These are phyloP conservation scores for Phytoseiulus persimilis DNA, from an alignment of 2,888 invertebrate genomes.

Conservation along the genomic window DNA sequence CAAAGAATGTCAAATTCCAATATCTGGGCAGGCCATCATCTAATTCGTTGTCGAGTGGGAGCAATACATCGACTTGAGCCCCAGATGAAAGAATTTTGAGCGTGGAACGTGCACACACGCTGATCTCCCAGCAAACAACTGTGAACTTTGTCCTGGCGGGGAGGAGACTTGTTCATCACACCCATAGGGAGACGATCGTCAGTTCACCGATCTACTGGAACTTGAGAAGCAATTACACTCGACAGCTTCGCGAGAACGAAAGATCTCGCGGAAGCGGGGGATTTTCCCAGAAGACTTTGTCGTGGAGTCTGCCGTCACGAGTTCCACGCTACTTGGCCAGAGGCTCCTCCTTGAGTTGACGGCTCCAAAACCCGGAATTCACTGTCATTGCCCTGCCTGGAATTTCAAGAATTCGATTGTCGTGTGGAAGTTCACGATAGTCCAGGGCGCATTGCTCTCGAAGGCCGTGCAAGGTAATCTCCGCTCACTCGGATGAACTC, in stretches of 20 bases:
- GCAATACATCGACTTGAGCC: not conserved
- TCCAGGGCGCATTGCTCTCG: not conserved
- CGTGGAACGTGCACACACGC: not conserved
- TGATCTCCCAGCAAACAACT: not conserved
- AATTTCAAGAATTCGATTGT: not conserved
- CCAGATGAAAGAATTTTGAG: not conserved
- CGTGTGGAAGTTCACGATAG: not conserved
- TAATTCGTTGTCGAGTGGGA: too few relatives aligned
- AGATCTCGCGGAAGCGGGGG: not conserved
- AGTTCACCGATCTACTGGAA: not conserved
- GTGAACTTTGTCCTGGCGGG: not conserved
- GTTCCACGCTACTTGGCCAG: not conserved
- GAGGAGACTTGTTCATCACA: not conserved
- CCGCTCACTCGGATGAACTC: too few relatives aligned
- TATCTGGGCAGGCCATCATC: too few relatives aligned
- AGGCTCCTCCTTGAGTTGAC: not conserved
- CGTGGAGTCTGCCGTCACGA: not conserved
- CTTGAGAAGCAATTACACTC: not conserved
- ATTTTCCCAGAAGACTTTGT: not conserved
- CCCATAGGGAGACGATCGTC: not conserved
- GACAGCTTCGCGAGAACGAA: not conserved
- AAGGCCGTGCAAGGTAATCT: too few relatives aligned
- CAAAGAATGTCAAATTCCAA: too few relatives aligned
- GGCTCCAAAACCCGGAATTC: not conserved
- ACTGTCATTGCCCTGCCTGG: not conserved